Evolutionary conservation across 2,888 invertebrate genomes (phyloP).

Genomic region (Seladonia tumulorum): DNA sequence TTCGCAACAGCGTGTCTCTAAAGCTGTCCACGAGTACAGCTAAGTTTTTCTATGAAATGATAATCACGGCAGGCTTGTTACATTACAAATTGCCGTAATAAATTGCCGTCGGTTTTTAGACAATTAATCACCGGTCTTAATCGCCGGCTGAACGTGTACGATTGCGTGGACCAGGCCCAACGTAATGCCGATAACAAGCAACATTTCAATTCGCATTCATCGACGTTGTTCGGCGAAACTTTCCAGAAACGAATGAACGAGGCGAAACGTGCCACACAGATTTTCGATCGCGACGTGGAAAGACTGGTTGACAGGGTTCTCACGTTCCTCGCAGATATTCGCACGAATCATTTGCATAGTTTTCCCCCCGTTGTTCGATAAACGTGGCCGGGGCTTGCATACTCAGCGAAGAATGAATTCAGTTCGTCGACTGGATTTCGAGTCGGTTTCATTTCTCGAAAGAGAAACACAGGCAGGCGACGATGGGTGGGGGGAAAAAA

Average conservation of each 20-base stretch:
- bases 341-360: neutral
- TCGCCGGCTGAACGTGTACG: too few species aligned
- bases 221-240: neutral
- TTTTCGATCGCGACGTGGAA: neutral
- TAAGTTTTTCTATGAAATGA: too few species aligned
- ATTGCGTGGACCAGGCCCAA: too few species aligned
- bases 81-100: too few species aligned
- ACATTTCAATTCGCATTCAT: neutral
- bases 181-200: neutral
- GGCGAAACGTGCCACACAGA: neutral
- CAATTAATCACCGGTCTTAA: too few species aligned
- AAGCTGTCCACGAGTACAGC: too few species aligned
- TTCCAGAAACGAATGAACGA: neutral
- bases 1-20: too few species aligned
- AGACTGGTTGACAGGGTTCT: neutral
- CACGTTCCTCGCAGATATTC: neutral
- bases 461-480: neutral
- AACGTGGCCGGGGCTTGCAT: neutral
- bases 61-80: too few species aligned
- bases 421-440: conserved; percentile 20
- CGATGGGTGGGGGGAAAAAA: conserved; percentile 10
- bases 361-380: neutral
- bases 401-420: neutral
- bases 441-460: conserved; percentile 25
- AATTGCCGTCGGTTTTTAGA: too few species aligned